Evolutionary conservation across 2,113 vertebrate species (phyloP).

Genomic region (Tenebrosternarchus preto): DNA sequence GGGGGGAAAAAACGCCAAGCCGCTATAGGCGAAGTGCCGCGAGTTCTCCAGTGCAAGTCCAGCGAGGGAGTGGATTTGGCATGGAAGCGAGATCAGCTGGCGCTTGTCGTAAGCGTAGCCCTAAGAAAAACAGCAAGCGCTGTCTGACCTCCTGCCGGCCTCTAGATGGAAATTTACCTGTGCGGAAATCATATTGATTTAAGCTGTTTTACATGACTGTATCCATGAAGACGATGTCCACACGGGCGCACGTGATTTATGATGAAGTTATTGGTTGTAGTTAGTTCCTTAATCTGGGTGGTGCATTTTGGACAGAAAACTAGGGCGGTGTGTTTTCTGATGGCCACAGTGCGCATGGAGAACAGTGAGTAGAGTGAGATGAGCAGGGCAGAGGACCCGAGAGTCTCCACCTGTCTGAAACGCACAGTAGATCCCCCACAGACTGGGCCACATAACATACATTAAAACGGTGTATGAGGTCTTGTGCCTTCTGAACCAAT

Average conservation of each 20-base stretch:
- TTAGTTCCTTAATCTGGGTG: conserved; percentile 18
- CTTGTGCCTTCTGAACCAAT: not conserved
- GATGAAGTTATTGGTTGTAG: not conserved
- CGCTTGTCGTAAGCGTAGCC: conserved; percentile 35
- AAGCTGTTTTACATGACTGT: not conserved
- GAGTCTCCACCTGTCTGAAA: not conserved
- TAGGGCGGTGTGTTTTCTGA: not conserved
- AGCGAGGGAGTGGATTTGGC: conserved; percentile 39
- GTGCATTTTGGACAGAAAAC: not conserved
- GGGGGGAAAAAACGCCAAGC: conserved; percentile 39
- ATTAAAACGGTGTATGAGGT: not conserved
- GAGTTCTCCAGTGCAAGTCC: conserved; percentile 45
- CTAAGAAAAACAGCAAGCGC: conserved; percentile 30
- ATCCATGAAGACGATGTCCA: conserved; percentile 1
- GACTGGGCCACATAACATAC: not conserved
- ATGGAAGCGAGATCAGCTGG: conserved; percentile 34
- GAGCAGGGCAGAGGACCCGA: not conserved
- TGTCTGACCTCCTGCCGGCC: not conserved
- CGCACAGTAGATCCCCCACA: not conserved
- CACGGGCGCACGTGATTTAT: not conserved
- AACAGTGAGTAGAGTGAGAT: conserved; percentile 5
- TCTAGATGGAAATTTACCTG: not conserved
- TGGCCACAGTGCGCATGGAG: not conserved
- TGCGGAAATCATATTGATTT: not conserved
- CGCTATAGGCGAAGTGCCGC: conserved; percentile 41